phyloP scores from a whole-genome alignment of 2,113 vertebrate species.

The Coreoperca whiteheadi region DNA sequence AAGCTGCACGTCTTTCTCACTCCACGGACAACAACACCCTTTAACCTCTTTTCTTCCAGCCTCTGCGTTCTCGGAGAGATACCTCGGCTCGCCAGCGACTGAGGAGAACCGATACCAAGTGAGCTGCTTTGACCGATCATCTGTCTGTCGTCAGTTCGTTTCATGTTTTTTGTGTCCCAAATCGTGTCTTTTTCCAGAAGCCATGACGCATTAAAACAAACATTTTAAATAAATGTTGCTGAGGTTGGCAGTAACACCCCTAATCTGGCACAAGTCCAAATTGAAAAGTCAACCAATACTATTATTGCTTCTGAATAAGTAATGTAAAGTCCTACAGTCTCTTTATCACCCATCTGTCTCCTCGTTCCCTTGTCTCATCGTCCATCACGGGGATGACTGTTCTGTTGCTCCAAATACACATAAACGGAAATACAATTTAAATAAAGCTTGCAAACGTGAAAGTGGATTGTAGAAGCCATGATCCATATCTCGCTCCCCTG shows the following conservation, averaged over 20 bases:
- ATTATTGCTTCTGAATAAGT: neutral
- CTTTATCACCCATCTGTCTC: too few relatives aligned
- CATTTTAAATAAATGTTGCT: neutral
- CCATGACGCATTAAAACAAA: neutral
- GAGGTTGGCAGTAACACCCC: neutral
- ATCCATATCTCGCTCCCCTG: too few relatives aligned
- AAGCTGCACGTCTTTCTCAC: neutral
- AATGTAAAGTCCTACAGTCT: neutral
- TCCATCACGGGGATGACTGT: neutral
- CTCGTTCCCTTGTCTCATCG: too few relatives aligned
- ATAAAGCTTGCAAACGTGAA: neutral
- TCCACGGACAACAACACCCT: too few relatives aligned
- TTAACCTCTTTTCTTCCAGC: conserved; percentile 51
- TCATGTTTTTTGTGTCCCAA: neutral
- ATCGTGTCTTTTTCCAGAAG: neutral
- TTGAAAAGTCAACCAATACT: neutral
- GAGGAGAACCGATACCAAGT: conserved; percentile 93
- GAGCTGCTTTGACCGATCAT: conserved; percentile 20
- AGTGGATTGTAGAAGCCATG: too few relatives aligned
- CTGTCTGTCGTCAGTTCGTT: neutral
- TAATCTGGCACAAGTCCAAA: neutral
- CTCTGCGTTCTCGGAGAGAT: conserved; percentile 85
- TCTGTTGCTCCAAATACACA: neutral
- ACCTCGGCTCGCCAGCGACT: conserved; percentile 89
- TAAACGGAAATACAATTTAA: neutral